phyloP scores from a whole-genome alignment of 2,888 invertebrate species.

The Cancer borealis region DNA sequence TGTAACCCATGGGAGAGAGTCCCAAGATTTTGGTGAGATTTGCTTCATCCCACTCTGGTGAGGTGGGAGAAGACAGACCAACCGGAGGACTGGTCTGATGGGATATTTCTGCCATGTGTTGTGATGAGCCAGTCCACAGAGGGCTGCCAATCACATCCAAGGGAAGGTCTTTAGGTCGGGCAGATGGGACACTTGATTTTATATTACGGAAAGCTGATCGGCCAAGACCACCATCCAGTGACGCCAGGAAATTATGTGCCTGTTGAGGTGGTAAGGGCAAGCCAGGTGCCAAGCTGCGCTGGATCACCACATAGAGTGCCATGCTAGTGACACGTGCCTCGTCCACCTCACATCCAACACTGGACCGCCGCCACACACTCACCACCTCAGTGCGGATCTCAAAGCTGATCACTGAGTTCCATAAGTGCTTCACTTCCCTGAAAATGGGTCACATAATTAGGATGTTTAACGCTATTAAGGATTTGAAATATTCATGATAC shows the following conservation, averaged over 20 bases:
- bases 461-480: background rate
- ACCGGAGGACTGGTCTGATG: conserved; percentile 53
- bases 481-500: background rate
- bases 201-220: conserved; percentile 71
- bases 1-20: conserved; percentile 75
- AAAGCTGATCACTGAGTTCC: conserved; percentile 66
- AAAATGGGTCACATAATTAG: background rate
- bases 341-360: conserved; percentile 70
- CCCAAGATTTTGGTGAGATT: conserved; percentile 75
- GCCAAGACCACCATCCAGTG: conserved; percentile 69
- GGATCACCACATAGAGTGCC: conserved; percentile 76
- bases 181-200: conserved; percentile 61
- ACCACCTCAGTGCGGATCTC: conserved; percentile 72
- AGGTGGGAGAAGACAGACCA: conserved; percentile 71
- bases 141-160: conserved; percentile 50
- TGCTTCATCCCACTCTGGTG: conserved; percentile 76
- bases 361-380: conserved; percentile 72
- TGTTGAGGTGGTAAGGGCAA: conserved; percentile 64
- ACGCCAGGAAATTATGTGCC: conserved; percentile 64
- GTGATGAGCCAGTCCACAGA: conserved; percentile 46
- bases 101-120: conserved; percentile 43
- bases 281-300: conserved; percentile 71
- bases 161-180: conserved; percentile 69
- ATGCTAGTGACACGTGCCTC: conserved; percentile 73
- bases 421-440: conserved; percentile 71